A percentile compares a stretch with the other conserved stretches of the same genome.
Evolutionary conservation across 1,140 invertebrate species (phyloP).

Genomic region (Ctenoplectra terminalis): DNA sequence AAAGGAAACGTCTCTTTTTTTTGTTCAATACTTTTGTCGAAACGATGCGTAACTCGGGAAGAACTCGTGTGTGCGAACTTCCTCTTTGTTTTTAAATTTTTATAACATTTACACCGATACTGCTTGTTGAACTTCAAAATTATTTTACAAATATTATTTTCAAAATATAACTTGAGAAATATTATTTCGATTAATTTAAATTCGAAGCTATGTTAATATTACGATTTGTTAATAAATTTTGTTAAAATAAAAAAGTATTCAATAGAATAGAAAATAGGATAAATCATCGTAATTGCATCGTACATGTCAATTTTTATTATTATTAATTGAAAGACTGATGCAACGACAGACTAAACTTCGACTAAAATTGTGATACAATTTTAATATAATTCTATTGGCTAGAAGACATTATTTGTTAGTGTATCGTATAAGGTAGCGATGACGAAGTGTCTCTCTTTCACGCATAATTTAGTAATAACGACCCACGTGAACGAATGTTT

Average conservation of each 20-base stretch:
- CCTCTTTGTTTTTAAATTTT: not conserved
- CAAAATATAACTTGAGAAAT: no score
- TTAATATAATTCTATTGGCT: not conserved
- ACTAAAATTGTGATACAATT: not conserved
- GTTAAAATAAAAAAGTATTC: no score
- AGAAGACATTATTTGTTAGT: not conserved
- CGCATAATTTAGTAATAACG: constrained; percentile 61
- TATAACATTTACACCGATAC: not conserved
- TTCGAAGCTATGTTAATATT: no score
- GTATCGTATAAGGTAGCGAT: constrained; percentile 15
- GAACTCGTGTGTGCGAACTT: no score
- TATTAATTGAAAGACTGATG: not conserved
- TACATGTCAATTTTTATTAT: no score
- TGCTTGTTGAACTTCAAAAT: no score
- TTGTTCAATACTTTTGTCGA: not conserved
- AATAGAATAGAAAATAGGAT: no score
- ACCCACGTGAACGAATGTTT: constrained; percentile 49
- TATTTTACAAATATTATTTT: no score
- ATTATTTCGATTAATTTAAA: no score
- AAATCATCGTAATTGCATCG: no score
- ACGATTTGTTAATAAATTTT: no score
- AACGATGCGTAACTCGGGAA: not conserved
- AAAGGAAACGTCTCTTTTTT: constrained; percentile 34
- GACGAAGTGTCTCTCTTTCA: constrained; percentile 20
- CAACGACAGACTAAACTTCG: no score